Base-by-base conservation (phyloP, 2,888 invertebrate genomes). In the Schizotus pectinicornis region DNA sequence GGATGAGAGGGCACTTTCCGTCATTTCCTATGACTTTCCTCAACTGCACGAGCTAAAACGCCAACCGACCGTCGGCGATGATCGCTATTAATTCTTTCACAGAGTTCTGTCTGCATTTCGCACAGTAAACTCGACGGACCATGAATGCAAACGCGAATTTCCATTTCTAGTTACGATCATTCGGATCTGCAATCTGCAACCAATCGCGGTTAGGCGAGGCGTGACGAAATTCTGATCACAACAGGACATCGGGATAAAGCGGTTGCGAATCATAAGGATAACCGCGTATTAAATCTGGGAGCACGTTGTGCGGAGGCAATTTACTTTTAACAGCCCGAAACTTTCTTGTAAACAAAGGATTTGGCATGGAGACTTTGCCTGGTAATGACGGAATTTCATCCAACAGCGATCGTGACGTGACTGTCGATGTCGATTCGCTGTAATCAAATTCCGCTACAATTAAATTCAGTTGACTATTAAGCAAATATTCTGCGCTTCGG, bases 1-100 rank as follows among this genome's bases (percentile, higher is more conserved):
- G 34, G 35, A 1, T 11, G n/a, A 14, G 33, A 12, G 35, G 46
- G 13, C 22, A 32, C 33, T 38, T 11, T 38, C 13, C 33, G 46
- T 46, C 35, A 46, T 46, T 46, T 46, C 46, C 36, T 35, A 6
- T 34, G 34, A 46, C 36, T 46, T 46, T 22, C 36, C 36, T 46
- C 36, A 46, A 46, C 22, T 46, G 46, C 8, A 30, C 32, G 13
- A 45, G 11, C 33, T 30, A 11, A 42, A 42, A 42, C 8, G 42
- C 42, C 1, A 30, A 30, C 12, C n/a, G 1, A 6, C 38, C 14
- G n/a, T n/a, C n/a, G 34, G 34, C 36, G 46, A 46, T 34, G 22
- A 36, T 22, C 36, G 46, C 22, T 46, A 34, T 46, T 46, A 46
- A 46, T 46, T 35, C 36, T 22, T 34, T 22, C 31, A 31, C 22